A percentile compares a stretch with the other conserved stretches of the same genome.
phyloP scores from a whole-genome alignment of 2,888 invertebrate genomes.

The Ypsolopha sequella region DNA sequence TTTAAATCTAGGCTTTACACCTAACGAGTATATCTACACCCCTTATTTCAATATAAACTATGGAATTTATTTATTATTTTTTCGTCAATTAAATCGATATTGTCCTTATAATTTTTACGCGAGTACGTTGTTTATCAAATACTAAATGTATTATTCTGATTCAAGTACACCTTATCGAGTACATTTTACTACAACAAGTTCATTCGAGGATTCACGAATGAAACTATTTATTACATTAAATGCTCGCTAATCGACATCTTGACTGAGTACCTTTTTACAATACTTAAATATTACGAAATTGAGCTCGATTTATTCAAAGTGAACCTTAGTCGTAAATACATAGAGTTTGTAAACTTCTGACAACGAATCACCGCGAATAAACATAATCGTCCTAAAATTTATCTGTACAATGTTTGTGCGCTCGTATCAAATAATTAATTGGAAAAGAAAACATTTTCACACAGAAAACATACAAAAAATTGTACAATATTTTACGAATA shows the following conservation, averaged over 20 bases:
- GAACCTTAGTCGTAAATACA: slow-evolving; percentile 43
- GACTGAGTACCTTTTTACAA: slow-evolving; percentile 45
- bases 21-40: slow-evolving; percentile 53
- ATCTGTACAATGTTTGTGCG: slow-evolving; percentile 65
- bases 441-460: slow-evolving; percentile 34
- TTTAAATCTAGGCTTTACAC: slow-evolving; percentile 32
- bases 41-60: slow-evolving; percentile 47
- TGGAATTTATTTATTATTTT: slow-evolving; percentile 37
- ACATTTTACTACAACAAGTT: slow-evolving; percentile 53
- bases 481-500: slow-evolving; percentile 34
- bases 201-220: slow-evolving; percentile 50
- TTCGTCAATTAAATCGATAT: slow-evolving; percentile 63
- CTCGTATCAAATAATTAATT: slow-evolving; percentile 56
- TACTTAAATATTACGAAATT: slow-evolving; percentile 60
- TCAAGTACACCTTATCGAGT: slow-evolving; percentile 38
- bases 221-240: slow-evolving; percentile 30
- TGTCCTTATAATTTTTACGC: slow-evolving; percentile 69
- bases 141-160: slow-evolving; percentile 57
- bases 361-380: slow-evolving; percentile 33
- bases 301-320: slow-evolving; percentile 67
- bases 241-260: slow-evolving; percentile 42
- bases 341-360: slow-evolving; percentile 19
- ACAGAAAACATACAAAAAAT: slow-evolving; percentile 31
- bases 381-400: slow-evolving; percentile 39
- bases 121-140: slow-evolving; percentile 65